Conservation (phyloP, 2,888 invertebrate genomes). For the Meloe dianella region DNA sequence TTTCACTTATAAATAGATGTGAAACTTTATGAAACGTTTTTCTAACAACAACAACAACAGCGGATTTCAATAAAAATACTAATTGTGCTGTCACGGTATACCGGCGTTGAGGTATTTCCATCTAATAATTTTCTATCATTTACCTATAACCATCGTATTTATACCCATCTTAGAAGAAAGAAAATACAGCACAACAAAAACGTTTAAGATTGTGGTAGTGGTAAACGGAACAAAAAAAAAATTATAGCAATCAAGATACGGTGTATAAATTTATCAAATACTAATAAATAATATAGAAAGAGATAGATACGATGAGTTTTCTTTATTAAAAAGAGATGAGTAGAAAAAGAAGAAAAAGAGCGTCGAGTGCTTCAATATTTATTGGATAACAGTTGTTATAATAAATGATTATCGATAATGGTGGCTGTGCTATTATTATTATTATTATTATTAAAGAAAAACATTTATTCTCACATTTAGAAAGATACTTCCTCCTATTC, state of each 20-base stretch:
- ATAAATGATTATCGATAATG: constrained; percentile 6
- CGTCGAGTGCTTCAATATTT: not conserved
- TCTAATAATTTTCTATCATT: not conserved
- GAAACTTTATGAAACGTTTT: not conserved
- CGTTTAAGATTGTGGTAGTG: not conserved
- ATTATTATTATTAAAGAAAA: not conserved
- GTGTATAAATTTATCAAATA: not conserved
- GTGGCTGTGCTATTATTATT: not conserved
- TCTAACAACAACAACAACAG: no score
- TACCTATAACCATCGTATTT: not conserved
- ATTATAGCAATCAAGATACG: not conserved
- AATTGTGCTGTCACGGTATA: constrained; percentile 1
- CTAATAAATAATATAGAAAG: not conserved
- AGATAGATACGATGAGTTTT: not conserved
- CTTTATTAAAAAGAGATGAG: not conserved
- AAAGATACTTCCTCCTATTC: not conserved
- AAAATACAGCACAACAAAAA: no score
- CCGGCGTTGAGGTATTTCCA: constrained; percentile 3
- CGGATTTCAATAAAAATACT: not conserved
- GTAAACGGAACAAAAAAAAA: not conserved
- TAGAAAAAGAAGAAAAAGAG: not conserved
- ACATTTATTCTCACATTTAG: not conserved
- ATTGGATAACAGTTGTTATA: constrained; percentile 1
- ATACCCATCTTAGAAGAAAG: not conserved
- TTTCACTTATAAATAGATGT: not conserved